phyloP scores from a whole-genome alignment of 2,888 invertebrate genomes.

The Crematogaster levior region DNA sequence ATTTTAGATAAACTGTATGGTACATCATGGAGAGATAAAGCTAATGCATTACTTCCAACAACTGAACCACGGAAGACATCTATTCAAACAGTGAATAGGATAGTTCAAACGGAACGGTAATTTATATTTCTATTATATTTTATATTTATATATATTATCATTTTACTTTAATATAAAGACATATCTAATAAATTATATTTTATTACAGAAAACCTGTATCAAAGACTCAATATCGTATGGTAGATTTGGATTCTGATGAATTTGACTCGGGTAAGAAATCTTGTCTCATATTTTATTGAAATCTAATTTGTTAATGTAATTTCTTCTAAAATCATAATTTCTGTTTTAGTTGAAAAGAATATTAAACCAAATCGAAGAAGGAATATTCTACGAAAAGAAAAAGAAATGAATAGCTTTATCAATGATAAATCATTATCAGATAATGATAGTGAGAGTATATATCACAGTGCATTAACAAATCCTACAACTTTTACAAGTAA shows the following conservation, averaged over 20 bases:
- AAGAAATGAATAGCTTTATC: conserved; percentile 77
- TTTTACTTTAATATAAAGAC: no score
- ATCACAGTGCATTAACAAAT: conserved; percentile 81
- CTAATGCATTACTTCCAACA: conserved; percentile 70
- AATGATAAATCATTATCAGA: conserved; percentile 76
- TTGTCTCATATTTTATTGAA: not conserved
- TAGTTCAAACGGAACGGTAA: conserved; percentile 80
- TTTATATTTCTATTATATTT: conserved; percentile 19
- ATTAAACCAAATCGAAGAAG: conserved; percentile 56
- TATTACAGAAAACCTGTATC: conserved; percentile 71
- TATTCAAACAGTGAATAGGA: conserved; percentile 67
- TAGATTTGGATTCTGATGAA: conserved; percentile 69
- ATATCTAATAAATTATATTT: conserved; percentile 37
- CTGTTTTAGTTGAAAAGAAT: conserved; percentile 61
- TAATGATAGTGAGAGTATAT: conserved; percentile 78
- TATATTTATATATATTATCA: no score
- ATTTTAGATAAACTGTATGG: conserved; percentile 87
- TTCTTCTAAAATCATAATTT: not conserved
- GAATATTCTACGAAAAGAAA: conserved; percentile 55
- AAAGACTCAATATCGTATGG: conserved; percentile 57
- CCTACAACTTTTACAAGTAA: conserved; percentile 60
- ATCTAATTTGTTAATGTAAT: conserved; percentile 1
- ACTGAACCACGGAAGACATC: conserved; percentile 76
- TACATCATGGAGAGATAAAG: conserved; percentile 87
- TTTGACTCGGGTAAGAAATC: conserved; percentile 71